These are phyloP conservation scores for Teleopsis dalmanni DNA, from an alignment of 1,140 invertebrate species.

Conservation along the genomic window DNA sequence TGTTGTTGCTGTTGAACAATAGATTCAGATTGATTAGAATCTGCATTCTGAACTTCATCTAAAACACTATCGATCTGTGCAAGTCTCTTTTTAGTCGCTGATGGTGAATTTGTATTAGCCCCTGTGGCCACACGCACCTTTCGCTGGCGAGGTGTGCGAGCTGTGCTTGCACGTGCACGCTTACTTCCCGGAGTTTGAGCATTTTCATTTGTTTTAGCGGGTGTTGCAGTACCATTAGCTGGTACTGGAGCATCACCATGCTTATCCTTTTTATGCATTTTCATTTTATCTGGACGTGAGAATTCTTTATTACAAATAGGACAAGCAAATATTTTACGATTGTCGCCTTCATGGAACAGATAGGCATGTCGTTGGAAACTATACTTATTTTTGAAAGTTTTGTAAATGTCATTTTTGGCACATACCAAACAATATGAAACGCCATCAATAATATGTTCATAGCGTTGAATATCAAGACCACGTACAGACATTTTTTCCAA, in stretches of 20 bases:
- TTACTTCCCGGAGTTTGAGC: too few relatives aligned
- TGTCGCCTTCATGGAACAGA: slow-evolving; percentile 83
- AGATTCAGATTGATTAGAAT: slow-evolving; percentile 16
- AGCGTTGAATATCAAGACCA: slow-evolving; percentile 78
- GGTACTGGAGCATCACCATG: slow-evolving; percentile 49
- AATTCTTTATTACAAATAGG: slow-evolving; percentile 85
- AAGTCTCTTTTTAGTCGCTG: slow-evolving; percentile 23
- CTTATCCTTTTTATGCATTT: slow-evolving; percentile 85
- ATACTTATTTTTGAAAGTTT: slow-evolving; percentile 91
- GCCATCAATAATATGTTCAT: slow-evolving; percentile 78
- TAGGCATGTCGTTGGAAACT: slow-evolving; percentile 89
- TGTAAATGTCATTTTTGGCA: slow-evolving; percentile 78
- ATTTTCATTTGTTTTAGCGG: background rate
- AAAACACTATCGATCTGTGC: slow-evolving; percentile 39
- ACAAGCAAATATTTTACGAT: slow-evolving; percentile 84
- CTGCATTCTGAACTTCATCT: slow-evolving; percentile 35
- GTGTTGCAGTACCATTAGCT: slow-evolving; percentile 14
- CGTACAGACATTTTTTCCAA: slow-evolving; percentile 84
- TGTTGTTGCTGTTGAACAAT: slow-evolving; percentile 15
- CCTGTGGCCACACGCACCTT: slow-evolving; percentile 25
- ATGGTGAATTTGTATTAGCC: slow-evolving; percentile 5
- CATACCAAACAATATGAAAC: slow-evolving; percentile 86
- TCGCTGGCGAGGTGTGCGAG: slow-evolving; percentile 27
- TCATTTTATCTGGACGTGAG: slow-evolving; percentile 87
- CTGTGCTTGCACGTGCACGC: slow-evolving; percentile 20